A percentile compares a stretch with the other conserved stretches of the same genome.
These are phyloP conservation scores for Sciaenops ocellatus DNA, from an alignment of 2,797 vertebrate species.

Conservation along the genomic window DNA sequence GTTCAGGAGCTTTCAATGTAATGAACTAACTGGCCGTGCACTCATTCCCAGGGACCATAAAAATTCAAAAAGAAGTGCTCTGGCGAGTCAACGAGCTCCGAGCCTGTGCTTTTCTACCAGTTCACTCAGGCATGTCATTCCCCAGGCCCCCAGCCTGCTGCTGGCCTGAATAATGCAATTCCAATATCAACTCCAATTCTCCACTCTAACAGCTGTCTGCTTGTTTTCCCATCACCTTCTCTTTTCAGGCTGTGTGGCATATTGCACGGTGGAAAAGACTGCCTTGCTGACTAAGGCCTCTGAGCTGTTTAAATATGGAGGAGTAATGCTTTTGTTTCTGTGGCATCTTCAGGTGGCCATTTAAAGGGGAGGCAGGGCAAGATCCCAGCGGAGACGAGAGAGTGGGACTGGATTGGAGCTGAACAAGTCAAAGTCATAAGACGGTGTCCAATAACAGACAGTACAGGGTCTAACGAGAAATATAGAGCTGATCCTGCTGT, in stretches of 20 bases:
- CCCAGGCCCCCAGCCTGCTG: constrained; percentile 50
- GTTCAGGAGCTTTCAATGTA: constrained; percentile 65
- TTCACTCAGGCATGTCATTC: constrained; percentile 63
- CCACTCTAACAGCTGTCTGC: constrained; percentile 70
- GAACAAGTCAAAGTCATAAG: background rate
- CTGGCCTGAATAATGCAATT: constrained; percentile 80
- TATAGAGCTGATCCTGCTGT: background rate
- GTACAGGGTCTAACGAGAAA: background rate
- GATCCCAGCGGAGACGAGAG: background rate
- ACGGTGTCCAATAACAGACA: background rate
- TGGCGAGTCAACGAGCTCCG: constrained; percentile 45
- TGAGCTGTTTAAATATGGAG: constrained; percentile 51
- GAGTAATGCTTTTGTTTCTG: constrained; percentile 27
- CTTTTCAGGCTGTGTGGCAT: constrained; percentile 63
- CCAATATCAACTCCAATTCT: constrained; percentile 76
- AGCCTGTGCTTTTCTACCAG: constrained; percentile 56
- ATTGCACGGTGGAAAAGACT: constrained; percentile 53
- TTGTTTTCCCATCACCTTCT: constrained; percentile 68
- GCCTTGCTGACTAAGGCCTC: constrained; percentile 48
- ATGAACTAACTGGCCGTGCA: constrained; percentile 66
- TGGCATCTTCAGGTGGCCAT: constrained; percentile 16
- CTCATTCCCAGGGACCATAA: constrained; percentile 58
- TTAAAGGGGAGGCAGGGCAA: constrained; percentile 19
- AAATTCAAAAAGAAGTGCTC: constrained; percentile 48
- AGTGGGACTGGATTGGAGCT: background rate